Evolutionary conservation across 2,797 vertebrate species (phyloP).

Genomic region (Myotis pilosus): DNA sequence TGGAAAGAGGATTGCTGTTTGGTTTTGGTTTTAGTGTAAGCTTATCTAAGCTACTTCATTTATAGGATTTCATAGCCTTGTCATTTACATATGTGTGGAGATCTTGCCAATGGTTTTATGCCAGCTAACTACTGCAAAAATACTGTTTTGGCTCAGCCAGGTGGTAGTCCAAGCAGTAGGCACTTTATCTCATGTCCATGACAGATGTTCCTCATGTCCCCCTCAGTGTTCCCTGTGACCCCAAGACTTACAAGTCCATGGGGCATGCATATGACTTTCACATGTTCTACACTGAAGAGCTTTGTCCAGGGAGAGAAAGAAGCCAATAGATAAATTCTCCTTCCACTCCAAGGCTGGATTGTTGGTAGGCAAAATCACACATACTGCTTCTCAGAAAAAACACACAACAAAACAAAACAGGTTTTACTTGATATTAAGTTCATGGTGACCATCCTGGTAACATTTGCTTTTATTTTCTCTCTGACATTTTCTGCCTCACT

Average conservation of each 20-base stretch:
- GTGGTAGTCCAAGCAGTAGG: background rate
- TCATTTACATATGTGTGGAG: background rate
- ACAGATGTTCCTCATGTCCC: background rate
- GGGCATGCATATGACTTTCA: accelerated
- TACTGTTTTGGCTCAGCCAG: background rate
- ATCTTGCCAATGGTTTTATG: background rate
- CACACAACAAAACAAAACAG: too few relatives aligned
- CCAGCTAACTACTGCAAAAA: background rate
- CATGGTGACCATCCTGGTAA: background rate
- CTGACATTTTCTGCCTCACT: background rate
- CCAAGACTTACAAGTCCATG: background rate
- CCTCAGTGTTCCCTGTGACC: background rate
- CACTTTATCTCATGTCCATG: background rate
- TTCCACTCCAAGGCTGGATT: background rate
- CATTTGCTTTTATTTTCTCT: background rate
- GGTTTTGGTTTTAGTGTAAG: background rate
- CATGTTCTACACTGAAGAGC: background rate
- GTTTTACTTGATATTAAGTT: background rate
- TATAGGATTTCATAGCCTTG: background rate
- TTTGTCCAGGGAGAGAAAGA: background rate
- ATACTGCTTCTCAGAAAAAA: background rate
- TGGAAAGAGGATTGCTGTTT: accelerated
- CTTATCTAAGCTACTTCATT: background rate
- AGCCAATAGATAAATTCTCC: background rate
- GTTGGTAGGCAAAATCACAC: background rate